Evolutionary conservation across 2,113 vertebrate genomes (phyloP).

Genomic region (Notechis scutatus): DNA sequence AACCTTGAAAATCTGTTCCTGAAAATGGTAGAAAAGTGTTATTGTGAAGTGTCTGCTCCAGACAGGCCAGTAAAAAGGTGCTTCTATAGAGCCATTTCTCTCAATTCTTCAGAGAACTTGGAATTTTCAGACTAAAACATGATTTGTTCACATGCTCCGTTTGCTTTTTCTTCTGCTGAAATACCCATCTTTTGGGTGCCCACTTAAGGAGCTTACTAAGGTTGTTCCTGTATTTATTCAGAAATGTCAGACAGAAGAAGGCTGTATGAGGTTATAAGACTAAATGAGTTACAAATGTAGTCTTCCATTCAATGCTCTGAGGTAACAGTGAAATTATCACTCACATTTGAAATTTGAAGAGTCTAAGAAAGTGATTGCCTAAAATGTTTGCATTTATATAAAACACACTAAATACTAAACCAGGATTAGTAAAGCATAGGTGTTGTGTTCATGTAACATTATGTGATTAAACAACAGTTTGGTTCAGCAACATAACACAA

Average conservation of each 20-base stretch:
- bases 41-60: background rate
- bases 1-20: background rate
- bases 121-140: background rate
- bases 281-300: background rate
- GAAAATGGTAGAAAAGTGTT: background rate
- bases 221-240: background rate
- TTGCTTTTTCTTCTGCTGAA: background rate
- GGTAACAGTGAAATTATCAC: background rate
- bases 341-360: background rate
- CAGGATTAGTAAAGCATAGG: background rate
- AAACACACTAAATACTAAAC: background rate
- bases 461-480: background rate
- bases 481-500: background rate
- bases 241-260: background rate
- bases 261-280: background rate
- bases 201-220: background rate
- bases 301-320: background rate
- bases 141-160: background rate
- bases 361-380: background rate
- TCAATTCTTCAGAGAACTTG: background rate
- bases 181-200: background rate
- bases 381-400: background rate
- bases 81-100: background rate
- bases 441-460: background rate
- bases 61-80: background rate